Evolutionary conservation across 2,113 vertebrate genomes (phyloP).

Genomic region (Theristicus caerulescens): DNA sequence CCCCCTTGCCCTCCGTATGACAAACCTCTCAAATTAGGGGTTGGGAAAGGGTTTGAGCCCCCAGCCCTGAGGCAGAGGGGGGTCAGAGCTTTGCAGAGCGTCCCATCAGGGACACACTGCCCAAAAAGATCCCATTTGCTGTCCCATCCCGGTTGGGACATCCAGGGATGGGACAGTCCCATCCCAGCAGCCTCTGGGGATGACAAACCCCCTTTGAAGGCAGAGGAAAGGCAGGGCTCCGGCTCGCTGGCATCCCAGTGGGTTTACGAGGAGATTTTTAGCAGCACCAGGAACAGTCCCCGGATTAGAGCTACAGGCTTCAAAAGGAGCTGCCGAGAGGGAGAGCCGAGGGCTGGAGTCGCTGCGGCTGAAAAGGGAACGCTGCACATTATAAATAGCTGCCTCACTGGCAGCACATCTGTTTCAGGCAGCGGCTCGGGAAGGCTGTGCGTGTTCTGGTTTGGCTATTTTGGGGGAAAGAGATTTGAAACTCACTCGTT

Average conservation of each 20-base stretch:
- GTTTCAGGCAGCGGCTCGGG: conserved; percentile 53
- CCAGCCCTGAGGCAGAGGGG: not conserved
- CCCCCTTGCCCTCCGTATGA: not conserved
- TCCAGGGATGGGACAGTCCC: not conserved
- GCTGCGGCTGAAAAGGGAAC: conserved; percentile 59
- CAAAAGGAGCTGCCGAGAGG: conserved; percentile 52
- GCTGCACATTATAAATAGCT: conserved; percentile 65
- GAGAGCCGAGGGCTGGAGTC: conserved; percentile 60
- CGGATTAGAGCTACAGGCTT: conserved; percentile 63
- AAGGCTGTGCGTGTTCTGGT: conserved; percentile 36
- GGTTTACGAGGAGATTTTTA: conserved; percentile 65
- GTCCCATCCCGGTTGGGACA: not conserved
- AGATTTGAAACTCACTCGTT: conserved; percentile 55
- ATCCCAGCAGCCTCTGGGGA: not conserved
- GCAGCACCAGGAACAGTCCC: conserved; percentile 54
- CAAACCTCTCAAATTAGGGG: not conserved
- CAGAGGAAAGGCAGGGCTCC: not conserved
- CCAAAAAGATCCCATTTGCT: not conserved
- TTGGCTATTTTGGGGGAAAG: conserved; percentile 47
- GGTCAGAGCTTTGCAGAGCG: not conserved
- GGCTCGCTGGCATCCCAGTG: not conserved
- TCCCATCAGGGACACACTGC: accelerated
- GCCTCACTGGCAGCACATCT: conserved; percentile 61
- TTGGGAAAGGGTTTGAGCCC: not conserved
- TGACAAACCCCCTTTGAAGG: not conserved